Evolutionary conservation across 1,140 invertebrate species (phyloP), one percentile per base, ranked within the genome.

Genomic region (Lasaia peninsularis): DNA sequence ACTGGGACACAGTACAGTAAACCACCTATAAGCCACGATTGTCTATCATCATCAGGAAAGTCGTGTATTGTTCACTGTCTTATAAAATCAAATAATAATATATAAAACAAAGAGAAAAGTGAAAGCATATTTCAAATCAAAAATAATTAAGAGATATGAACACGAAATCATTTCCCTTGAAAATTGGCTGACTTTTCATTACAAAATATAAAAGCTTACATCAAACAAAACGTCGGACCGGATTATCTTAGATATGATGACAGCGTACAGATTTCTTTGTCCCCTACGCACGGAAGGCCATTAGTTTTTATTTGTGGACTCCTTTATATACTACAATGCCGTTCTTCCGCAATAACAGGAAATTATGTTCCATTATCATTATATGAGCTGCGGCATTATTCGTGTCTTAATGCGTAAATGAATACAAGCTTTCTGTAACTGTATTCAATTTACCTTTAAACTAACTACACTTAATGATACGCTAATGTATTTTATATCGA

Each of bases 311-410:
- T 81, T 80, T 81, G 71, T 61, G 51, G 57, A 48, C 49, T 62
- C 73, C 73, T 80, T 81, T 77, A 79, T 69, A 64, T 66, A 60
- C 55, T 57, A 63, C 61, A 68, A 50, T 60, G 69, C 49, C 60
- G 69, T 59, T 65, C 60, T 63, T 67, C 61, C 70, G 21, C 53
- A 48, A 55, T 55, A 55, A 55, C 40, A 73, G 73, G 73, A 81
- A 81, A 80, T 81, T 84, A 81, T 84, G 78, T 69, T 72, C 67
- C 75, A 77, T 84, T 80, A 78, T 73, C 69, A 75, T 78, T 73
- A 71, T 71, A 63, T 75, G 66, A 76, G 62, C 69, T 70, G 57
- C 59, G 62, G 53, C 56, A 60, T 64, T 48, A 48, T 48, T 48
- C 40, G 40, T 21, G 20, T 61, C 53, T 60, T 70, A 72, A 70